Conservation (phyloP, 2,113 vertebrate species). For the Chaetura pelagica region DNA sequence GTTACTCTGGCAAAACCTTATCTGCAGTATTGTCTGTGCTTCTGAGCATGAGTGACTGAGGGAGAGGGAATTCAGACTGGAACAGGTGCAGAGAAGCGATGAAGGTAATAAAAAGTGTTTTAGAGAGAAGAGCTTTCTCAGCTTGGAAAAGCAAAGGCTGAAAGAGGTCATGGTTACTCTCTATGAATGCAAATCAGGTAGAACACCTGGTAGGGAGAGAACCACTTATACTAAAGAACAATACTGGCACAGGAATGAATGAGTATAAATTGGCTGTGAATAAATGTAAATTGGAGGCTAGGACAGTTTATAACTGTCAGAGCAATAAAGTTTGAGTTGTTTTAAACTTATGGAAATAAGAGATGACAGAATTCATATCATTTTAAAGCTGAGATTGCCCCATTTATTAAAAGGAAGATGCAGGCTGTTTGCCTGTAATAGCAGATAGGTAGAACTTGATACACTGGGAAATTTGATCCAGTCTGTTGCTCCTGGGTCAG, state of each 20-base stretch:
- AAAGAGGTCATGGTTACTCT: neutral
- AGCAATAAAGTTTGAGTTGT: neutral
- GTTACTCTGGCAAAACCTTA: conserved; percentile 22
- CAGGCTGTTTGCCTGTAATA: neutral
- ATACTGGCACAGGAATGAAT: neutral
- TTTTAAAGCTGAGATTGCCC: neutral
- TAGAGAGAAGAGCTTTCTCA: neutral
- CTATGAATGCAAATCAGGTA: neutral
- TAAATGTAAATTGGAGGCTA: neutral
- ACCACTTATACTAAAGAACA: neutral
- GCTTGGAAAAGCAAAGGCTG: neutral
- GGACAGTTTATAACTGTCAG: neutral
- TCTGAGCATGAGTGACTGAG: neutral
- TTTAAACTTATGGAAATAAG: neutral
- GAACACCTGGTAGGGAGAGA: conserved; percentile 20
- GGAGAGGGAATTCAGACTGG: neutral
- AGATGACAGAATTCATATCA: neutral
- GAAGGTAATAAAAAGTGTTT: neutral
- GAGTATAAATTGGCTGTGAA: neutral
- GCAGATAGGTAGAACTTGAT: neutral
- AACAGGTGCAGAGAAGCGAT: conserved; percentile 33
- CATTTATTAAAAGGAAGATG: neutral
- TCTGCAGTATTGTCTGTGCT: neutral
- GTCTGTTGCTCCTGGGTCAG: neutral
- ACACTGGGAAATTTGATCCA: neutral